These are phyloP conservation scores for Fopius arisanus DNA, from an alignment of 1,140 invertebrate species.

Conservation along the genomic window DNA sequence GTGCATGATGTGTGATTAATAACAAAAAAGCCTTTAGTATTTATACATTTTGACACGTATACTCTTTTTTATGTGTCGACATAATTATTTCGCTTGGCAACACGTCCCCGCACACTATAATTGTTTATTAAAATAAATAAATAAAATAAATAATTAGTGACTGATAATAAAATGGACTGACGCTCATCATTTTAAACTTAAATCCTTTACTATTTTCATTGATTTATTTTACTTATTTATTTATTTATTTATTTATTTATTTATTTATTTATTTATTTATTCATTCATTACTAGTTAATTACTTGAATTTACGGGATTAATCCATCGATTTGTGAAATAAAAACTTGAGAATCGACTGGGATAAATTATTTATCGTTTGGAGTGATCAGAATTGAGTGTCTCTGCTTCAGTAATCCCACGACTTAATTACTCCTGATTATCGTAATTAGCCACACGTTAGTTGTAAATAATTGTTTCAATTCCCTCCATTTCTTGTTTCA, in stretches of 20 bases:
- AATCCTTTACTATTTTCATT: no score
- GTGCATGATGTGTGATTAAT: constrained; percentile 27
- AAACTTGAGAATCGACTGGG: no score
- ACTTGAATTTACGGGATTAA: no score
- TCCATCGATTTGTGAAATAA: no score
- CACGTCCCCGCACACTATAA: background rate
- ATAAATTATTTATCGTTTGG: no score
- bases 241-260: no score
- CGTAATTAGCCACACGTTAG: background rate
- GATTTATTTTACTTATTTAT: no score
- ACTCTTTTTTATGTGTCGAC: background rate
- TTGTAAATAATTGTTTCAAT: background rate
- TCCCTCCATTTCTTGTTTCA: background rate
- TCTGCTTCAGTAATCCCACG: background rate
- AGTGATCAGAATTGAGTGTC: no score
- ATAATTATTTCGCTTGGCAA: background rate
- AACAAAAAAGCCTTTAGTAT: constrained; percentile 15
- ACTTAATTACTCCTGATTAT: background rate
- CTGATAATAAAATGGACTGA: no score
- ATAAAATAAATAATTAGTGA: background rate
- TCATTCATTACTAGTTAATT: no score
- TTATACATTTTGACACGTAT: constrained; percentile 2
- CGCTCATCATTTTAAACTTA: no score
- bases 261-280: no score
- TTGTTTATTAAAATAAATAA: background rate